These are phyloP conservation scores for Cynaeus angustus DNA, from an alignment of 2,888 invertebrate species.

Conservation along the genomic window DNA sequence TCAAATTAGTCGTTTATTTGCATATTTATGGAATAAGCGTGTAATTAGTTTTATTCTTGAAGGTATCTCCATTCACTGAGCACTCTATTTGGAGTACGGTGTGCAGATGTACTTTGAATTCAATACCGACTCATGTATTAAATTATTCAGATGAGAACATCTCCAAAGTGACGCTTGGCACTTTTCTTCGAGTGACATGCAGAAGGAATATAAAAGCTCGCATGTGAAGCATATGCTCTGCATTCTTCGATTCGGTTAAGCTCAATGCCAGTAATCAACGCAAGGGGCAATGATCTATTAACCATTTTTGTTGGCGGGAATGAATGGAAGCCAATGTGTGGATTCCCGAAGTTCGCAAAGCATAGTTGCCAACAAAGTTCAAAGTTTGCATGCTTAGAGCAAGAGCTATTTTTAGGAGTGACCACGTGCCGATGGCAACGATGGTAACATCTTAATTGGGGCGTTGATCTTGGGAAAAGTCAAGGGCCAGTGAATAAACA, in stretches of 20 bases:
- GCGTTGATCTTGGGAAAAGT: neutral
- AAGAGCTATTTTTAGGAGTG: neutral
- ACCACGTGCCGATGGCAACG: neutral
- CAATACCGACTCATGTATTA: slow-evolving; percentile 40
- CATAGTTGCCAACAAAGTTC: slow-evolving; percentile 7
- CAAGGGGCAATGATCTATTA: slow-evolving; percentile 5
- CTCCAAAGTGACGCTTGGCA: slow-evolving; percentile 40
- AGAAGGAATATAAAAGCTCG: slow-evolving; percentile 48
- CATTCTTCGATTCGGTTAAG: slow-evolving; percentile 4
- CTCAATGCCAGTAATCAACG: neutral
- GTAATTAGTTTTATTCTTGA: slow-evolving; percentile 39
- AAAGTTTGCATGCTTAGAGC: neutral
- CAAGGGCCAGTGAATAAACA: no score
- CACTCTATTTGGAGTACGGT: neutral
- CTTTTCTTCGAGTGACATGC: slow-evolving; percentile 41
- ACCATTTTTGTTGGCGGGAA: neutral
- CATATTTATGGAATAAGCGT: slow-evolving; percentile 46
- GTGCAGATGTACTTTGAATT: slow-evolving; percentile 22
- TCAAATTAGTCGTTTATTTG: slow-evolving; percentile 46
- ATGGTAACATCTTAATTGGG: neutral
- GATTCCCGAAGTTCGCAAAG: neutral
- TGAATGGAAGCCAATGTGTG: slow-evolving; percentile 10
- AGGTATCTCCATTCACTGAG: slow-evolving; percentile 2
- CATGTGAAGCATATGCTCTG: slow-evolving; percentile 43
- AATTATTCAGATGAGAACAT: slow-evolving; percentile 46